Percentiles rank a stretch among this genome's conserved stretches.
These are phyloP conservation scores for Ctenomys sociabilis DNA, from an alignment of 2,113 vertebrate species.

Conservation along the genomic window DNA sequence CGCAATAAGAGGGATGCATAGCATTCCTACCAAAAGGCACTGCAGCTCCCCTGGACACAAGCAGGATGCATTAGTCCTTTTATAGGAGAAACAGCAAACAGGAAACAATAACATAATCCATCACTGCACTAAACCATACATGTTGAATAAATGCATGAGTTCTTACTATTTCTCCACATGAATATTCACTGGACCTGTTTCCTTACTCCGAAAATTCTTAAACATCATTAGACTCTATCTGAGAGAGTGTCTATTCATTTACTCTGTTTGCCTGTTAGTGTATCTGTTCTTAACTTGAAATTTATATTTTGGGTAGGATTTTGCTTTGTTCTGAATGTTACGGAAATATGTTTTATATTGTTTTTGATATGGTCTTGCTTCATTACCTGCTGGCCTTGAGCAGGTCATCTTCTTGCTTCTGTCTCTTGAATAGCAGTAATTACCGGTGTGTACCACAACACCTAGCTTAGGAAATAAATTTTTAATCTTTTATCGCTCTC, in stretches of 20 bases:
- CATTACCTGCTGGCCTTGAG: not conserved
- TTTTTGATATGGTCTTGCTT: not conserved
- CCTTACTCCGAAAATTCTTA: not conserved
- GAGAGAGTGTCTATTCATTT: not conserved
- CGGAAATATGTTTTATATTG: not conserved
- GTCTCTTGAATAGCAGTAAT: not conserved
- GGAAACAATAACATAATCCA: not conserved
- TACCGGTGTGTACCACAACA: not conserved
- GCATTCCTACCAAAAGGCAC: not conserved
- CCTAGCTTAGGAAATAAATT: not conserved
- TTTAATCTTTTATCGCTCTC: not conserved
- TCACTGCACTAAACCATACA: not conserved
- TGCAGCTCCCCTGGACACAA: not conserved
- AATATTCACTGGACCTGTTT: not conserved
- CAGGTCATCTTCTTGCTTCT: not conserved
- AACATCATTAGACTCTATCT: not conserved
- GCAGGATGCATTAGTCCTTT: not conserved
- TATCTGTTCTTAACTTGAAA: not conserved
- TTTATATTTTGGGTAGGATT: not conserved
- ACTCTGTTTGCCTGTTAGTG: not conserved
- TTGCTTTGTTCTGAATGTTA: not conserved
- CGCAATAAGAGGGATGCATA: not conserved
- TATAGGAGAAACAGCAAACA: not conserved
- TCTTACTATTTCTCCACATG: not conserved
- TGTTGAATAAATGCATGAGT: not conserved